Evolutionary conservation across 2,113 vertebrate genomes (phyloP).

Genomic region (Amphiprion percula): DNA sequence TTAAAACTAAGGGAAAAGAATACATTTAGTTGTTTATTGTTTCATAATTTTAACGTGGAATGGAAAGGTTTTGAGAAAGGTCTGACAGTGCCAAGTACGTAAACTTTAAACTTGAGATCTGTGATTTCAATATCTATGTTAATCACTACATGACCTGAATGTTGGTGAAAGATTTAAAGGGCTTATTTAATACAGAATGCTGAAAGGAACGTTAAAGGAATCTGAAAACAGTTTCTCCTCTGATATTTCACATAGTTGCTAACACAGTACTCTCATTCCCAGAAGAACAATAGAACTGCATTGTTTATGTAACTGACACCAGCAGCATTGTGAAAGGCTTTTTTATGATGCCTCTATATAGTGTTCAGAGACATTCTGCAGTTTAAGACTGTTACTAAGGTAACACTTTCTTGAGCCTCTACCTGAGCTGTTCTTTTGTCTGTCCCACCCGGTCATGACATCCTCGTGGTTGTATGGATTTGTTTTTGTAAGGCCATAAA

Average conservation of each 20-base stretch:
- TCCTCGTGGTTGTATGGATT: not conserved
- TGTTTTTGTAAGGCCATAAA: slow-evolving; percentile 9
- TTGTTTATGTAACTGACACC: slow-evolving; percentile 56
- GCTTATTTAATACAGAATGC: not conserved
- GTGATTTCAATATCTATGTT: not conserved
- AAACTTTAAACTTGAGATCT: not conserved
- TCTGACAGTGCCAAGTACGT: not conserved
- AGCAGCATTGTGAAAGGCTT: slow-evolving; percentile 15
- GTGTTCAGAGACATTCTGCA: slow-evolving; percentile 15
- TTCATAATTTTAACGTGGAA: too few species aligned
- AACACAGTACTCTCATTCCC: slow-evolving; percentile 26
- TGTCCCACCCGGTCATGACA: not conserved
- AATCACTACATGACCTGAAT: not conserved
- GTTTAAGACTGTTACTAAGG: slow-evolving; percentile 23
- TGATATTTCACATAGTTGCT: slow-evolving; percentile 26
- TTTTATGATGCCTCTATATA: slow-evolving; percentile 6
- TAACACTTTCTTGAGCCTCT: slow-evolving; percentile 22
- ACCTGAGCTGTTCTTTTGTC: slow-evolving; percentile 35
- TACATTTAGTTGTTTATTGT: too few species aligned
- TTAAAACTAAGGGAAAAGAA: too few species aligned
- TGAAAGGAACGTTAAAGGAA: slow-evolving; percentile 21
- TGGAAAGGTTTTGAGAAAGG: too few species aligned
- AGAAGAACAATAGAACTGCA: slow-evolving; percentile 25
- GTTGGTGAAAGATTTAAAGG: not conserved
- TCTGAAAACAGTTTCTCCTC: slow-evolving; percentile 33